Conservation (phyloP, 2,888 invertebrate species). For the Hypena proboscidalis region DNA sequence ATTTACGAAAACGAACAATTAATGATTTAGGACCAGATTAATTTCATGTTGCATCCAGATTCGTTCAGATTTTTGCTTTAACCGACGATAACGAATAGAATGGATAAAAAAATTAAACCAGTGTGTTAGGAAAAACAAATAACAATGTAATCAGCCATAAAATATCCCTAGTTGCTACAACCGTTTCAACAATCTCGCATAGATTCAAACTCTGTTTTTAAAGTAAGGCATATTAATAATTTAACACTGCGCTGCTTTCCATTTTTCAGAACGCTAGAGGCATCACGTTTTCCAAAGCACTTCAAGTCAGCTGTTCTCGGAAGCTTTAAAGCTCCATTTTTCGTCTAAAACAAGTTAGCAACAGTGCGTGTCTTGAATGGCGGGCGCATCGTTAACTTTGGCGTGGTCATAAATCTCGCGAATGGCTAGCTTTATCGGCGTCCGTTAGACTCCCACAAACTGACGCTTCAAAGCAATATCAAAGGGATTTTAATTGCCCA, state of each 20-base stretch:
- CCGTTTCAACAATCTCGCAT: no score
- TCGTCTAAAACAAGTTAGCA: slow-evolving; percentile 67
- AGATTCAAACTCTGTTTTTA: no score
- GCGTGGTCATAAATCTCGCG: slow-evolving; percentile 75
- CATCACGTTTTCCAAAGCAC: slow-evolving; percentile 55
- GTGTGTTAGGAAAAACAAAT: no score
- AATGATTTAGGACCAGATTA: no score
- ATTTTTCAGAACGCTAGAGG: slow-evolving; percentile 44
- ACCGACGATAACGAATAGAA: no score
- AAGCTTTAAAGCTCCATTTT: slow-evolving; percentile 69
- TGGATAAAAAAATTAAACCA: no score
- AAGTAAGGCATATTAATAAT: no score
- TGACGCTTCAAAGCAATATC: slow-evolving; percentile 66
- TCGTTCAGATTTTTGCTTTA: no score
- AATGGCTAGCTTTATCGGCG: slow-evolving; percentile 70
- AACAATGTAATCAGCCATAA: no score
- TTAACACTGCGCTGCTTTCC: slow-evolving; percentile 7
- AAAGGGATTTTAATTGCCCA: slow-evolving; percentile 73
- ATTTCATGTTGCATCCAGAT: no score
- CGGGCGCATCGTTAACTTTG: slow-evolving; percentile 73
- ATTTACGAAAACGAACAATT: slow-evolving; percentile 20
- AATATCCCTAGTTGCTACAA: no score
- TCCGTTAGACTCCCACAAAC: slow-evolving; percentile 62
- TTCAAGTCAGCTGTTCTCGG: slow-evolving; percentile 64
- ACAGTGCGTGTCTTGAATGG: slow-evolving; percentile 73